These are phyloP conservation scores for Thymelicus acteon DNA, from an alignment of 2,888 invertebrate genomes.

Conservation along the genomic window DNA sequence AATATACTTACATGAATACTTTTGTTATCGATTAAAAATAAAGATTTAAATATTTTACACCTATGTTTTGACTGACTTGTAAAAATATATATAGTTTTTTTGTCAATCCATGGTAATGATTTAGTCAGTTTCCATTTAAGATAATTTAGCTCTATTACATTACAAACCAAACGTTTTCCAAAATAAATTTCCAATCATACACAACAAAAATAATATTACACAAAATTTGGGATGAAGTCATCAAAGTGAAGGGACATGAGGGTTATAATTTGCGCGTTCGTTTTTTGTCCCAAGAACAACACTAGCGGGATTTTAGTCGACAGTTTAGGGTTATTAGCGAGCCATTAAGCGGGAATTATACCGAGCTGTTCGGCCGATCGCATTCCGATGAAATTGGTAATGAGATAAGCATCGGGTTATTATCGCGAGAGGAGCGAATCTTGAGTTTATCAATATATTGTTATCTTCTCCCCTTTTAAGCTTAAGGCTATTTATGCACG, in stretches of 20 bases:
- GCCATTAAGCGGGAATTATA: slow-evolving; percentile 70
- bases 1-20: too few species aligned
- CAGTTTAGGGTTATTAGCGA: slow-evolving; percentile 65
- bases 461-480: slow-evolving; percentile 33
- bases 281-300: slow-evolving; percentile 33
- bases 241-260: slow-evolving; percentile 31
- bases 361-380: slow-evolving; percentile 58
- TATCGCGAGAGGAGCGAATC: slow-evolving; percentile 52
- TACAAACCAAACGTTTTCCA: too few species aligned
- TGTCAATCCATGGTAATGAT: too few species aligned
- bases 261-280: slow-evolving; percentile 22
- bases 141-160: too few species aligned
- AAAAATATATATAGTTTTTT: too few species aligned
- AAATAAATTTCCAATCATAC: too few species aligned
- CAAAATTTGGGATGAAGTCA: slow-evolving; percentile 31
- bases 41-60: too few species aligned
- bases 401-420: slow-evolving; percentile 75
- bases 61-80: too few species aligned
- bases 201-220: slow-evolving; percentile 6
- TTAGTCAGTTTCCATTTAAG: too few species aligned
- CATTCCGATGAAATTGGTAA: slow-evolving; percentile 82
- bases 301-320: slow-evolving; percentile 54
- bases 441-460: slow-evolving; percentile 25
- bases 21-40: too few species aligned
- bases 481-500: slow-evolving; percentile 10